Conservation (phyloP, 2,797 vertebrate species). For the Iguana delicatissima region DNA sequence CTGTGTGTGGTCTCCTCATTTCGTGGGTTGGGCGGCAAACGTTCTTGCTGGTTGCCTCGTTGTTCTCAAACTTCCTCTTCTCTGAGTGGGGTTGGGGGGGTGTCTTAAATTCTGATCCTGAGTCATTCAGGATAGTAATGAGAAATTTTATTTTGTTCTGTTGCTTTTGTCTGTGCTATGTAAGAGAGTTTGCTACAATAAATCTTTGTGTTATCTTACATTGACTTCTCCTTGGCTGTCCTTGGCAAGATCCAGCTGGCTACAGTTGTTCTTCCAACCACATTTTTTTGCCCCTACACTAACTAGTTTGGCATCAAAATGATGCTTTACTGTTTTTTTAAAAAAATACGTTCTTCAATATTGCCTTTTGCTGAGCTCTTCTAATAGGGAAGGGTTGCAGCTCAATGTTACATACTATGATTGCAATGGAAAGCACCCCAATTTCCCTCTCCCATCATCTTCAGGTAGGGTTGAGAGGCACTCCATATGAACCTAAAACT, state of each 20-base stretch:
- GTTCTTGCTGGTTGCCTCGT: too few species aligned
- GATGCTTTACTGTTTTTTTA: background rate
- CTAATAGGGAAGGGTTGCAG: background rate
- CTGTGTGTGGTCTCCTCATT: too few species aligned
- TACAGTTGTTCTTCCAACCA: background rate
- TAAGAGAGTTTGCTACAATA: conserved; percentile 36
- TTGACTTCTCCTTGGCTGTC: conserved; percentile 35
- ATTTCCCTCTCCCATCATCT: too few species aligned
- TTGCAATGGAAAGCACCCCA: too few species aligned
- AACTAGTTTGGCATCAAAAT: background rate
- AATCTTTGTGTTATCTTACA: conserved; percentile 38
- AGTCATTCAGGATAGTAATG: background rate
- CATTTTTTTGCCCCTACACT: background rate
- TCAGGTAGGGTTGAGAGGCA: too few species aligned
- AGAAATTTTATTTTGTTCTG: conserved; percentile 2
- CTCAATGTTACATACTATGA: too few species aligned
- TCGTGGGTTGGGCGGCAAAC: too few species aligned
- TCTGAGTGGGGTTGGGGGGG: accelerated
- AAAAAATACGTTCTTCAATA: background rate
- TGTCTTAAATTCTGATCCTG: background rate
- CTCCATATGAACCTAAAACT: too few species aligned
- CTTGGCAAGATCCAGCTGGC: conserved; percentile 32
- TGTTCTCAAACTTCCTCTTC: too few species aligned
- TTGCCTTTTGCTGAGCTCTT: background rate
- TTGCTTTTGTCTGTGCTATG: background rate